These are phyloP conservation scores for Venustaconcha ellipsiformis DNA, from an alignment of 1,140 invertebrate genomes.

Conservation along the genomic window DNA sequence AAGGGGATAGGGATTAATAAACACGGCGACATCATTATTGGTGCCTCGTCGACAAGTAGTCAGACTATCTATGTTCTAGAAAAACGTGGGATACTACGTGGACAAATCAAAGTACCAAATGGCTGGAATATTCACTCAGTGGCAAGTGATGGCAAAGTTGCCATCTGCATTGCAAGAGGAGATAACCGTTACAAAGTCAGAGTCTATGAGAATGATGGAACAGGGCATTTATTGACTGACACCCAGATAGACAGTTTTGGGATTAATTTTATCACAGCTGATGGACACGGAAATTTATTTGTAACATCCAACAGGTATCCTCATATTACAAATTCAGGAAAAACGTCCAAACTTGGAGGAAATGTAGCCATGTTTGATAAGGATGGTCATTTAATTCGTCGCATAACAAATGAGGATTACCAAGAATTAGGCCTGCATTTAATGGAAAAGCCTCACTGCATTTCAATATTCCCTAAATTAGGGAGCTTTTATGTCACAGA, in stretches of 20 bases:
- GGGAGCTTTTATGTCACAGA: conserved; percentile 54
- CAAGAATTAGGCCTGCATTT: conserved; percentile 39
- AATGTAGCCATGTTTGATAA: conserved; percentile 56
- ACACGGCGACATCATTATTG: conserved; percentile 57
- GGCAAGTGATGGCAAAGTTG: conserved; percentile 58
- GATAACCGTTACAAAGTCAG: conserved; percentile 60
- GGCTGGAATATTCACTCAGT: conserved; percentile 59
- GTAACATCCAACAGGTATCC: conserved; percentile 58
- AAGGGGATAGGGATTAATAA: conserved; percentile 58
- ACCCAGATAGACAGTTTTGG: conserved; percentile 59
- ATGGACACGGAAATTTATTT: conserved; percentile 44
- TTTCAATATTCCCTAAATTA: conserved; percentile 41
- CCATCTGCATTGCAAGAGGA: conserved; percentile 50
- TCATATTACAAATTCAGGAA: conserved; percentile 31
- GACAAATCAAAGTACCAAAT: conserved; percentile 47
- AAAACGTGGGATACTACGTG: conserved; percentile 57
- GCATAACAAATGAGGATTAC: conserved; percentile 60
- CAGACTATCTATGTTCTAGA: conserved; percentile 57
- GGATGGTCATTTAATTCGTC: conserved; percentile 39
- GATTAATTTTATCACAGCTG: conserved; percentile 56
- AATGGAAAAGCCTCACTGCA: conserved; percentile 52
- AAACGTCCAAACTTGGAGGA: conserved; percentile 52
- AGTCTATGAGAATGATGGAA: conserved; percentile 53
- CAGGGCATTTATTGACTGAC: conserved; percentile 46
- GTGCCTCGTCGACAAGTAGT: conserved; percentile 40